Percentiles rank a stretch among this genome's conserved stretches.
Conservation (phyloP, 2,888 invertebrate species). For the Galerucella nymphaeae region DNA sequence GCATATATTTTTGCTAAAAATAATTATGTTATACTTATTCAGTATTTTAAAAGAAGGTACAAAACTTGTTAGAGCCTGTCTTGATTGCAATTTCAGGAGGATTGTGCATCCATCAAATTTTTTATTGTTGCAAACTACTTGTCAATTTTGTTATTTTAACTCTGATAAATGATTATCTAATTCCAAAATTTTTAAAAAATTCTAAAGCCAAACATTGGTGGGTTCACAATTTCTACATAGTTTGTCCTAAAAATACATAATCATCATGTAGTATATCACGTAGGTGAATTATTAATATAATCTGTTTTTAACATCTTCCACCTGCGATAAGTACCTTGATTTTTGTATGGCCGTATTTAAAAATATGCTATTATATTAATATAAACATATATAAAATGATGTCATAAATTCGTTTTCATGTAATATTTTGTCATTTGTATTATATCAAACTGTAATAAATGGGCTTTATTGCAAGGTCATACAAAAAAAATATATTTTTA, state of each 20-base stretch:
- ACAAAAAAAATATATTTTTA: slow-evolving; percentile 8
- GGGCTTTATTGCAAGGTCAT: too few relatives aligned
- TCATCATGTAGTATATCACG: not conserved
- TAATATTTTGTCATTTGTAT: too few relatives aligned
- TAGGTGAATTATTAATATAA: not conserved
- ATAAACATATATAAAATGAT: too few relatives aligned
- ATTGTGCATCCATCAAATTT: slow-evolving; percentile 12
- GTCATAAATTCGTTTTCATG: not conserved
- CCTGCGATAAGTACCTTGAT: not conserved
- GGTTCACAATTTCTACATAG: not conserved
- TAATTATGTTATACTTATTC: slow-evolving; percentile 45
- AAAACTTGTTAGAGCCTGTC: slow-evolving; percentile 30
- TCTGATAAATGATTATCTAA: too few relatives aligned
- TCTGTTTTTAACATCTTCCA: not conserved
- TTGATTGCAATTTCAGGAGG: not conserved
- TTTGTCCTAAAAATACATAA: not conserved
- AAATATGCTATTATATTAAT: too few relatives aligned
- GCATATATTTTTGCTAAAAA: slow-evolving; percentile 55
- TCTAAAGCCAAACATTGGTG: not conserved
- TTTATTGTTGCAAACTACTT: not conserved
- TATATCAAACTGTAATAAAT: too few relatives aligned
- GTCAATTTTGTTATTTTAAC: too few relatives aligned
- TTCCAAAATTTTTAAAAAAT: not conserved
- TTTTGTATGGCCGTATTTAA: too few relatives aligned
- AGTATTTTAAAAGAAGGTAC: slow-evolving; percentile 46